Evolutionary conservation across 2,797 vertebrate species (phyloP).

Genomic region (Sebastes cheni): DNA sequence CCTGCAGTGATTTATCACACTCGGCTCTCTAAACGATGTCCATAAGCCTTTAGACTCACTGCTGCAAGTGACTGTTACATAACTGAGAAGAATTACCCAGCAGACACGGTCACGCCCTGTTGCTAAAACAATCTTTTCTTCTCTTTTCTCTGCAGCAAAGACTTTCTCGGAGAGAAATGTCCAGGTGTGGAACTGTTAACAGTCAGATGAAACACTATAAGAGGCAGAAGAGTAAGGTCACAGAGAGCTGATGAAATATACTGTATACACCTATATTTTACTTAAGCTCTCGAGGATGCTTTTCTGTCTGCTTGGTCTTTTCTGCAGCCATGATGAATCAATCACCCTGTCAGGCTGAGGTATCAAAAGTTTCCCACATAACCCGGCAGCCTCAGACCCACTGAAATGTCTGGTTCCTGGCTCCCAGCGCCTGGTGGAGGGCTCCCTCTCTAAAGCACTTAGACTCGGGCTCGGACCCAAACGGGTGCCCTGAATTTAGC

Average conservation of each 20-base stretch:
- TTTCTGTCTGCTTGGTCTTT: slow-evolving; percentile 24
- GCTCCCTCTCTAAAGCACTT: slow-evolving; percentile 38
- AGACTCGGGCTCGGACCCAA: slow-evolving; percentile 41
- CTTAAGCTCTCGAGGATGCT: slow-evolving; percentile 18
- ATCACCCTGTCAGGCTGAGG: slow-evolving; percentile 37
- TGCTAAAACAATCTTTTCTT: slow-evolving; percentile 39
- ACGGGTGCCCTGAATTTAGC: slow-evolving; percentile 61
- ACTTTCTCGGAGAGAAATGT: slow-evolving; percentile 15
- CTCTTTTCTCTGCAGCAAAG: slow-evolving; percentile 4
- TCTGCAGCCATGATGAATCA: slow-evolving; percentile 37
- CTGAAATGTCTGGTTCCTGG: slow-evolving; percentile 49
- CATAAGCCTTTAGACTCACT: slow-evolving; percentile 41
- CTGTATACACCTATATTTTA: not conserved
- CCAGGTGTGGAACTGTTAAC: slow-evolving; percentile 18
- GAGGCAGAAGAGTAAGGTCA: not conserved
- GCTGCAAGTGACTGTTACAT: slow-evolving; percentile 61
- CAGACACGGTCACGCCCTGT: slow-evolving; percentile 52
- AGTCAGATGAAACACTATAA: not conserved
- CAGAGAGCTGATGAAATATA: slow-evolving; percentile 16
- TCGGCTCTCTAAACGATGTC: slow-evolving; percentile 53
- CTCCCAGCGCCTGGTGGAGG: slow-evolving; percentile 12
- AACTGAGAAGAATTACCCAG: slow-evolving; percentile 60
- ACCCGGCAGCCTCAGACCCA: not conserved
- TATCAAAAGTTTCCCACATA: slow-evolving; percentile 33
- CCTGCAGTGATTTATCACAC: slow-evolving; percentile 61